These are phyloP conservation scores for Tragelaphus eurycerus DNA, from an alignment of 2,797 vertebrate species.

Conservation along the genomic window DNA sequence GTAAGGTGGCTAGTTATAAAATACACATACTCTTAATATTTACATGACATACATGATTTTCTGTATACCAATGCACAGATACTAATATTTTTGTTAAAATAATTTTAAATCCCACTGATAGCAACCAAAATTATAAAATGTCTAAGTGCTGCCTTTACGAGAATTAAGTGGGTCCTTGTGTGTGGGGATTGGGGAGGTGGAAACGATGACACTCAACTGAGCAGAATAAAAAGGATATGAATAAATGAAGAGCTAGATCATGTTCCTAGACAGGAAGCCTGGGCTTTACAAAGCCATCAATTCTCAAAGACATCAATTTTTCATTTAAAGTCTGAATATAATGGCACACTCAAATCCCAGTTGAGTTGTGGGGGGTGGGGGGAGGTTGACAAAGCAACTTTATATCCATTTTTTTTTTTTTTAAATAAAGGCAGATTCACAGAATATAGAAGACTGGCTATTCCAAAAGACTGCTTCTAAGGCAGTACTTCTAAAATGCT, in stretches of 20 bases:
- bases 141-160: not conserved
- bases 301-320: constrained; percentile 61
- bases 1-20: not conserved
- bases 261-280: not conserved
- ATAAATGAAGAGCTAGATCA: constrained; percentile 44
- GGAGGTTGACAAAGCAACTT: not conserved
- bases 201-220: not conserved
- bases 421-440: not conserved
- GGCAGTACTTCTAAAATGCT: not conserved
- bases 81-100: not conserved
- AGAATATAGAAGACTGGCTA: not conserved
- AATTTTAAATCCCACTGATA: not conserved
- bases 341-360: not conserved
- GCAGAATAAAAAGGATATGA: not conserved
- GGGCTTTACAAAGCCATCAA: constrained; percentile 25
- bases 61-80: not conserved
- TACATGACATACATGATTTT: not conserved
- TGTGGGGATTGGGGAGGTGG: fast-evolving
- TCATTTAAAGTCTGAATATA: constrained; percentile 55
- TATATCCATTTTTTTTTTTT: not conserved
- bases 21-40: not conserved
- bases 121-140: not conserved
- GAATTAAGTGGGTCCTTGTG: not conserved
- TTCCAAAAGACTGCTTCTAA: not conserved
- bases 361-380: not conserved